phyloP scores from a whole-genome alignment of 2,888 invertebrate species.

The Cylindroiulus punctatus region DNA sequence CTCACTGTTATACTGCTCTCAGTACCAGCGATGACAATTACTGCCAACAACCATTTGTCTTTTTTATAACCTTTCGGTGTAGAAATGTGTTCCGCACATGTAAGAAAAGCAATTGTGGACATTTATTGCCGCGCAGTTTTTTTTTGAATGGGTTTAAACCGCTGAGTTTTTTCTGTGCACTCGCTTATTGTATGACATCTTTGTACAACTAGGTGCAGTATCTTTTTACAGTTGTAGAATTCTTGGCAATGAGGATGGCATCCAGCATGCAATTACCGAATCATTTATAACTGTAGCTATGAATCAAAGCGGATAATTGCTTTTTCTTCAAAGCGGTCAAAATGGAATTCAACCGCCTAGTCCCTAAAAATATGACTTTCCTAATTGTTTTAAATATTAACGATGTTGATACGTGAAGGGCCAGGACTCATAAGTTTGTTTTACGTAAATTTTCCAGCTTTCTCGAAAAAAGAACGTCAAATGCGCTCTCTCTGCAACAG shows the following conservation, averaged over 20 bases:
- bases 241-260: conserved; percentile 20
- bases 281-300: conserved; percentile 11
- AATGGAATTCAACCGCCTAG: no score
- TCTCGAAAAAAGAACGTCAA: no score
- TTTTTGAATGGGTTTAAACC: neutral
- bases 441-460: no score
- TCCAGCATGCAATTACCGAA: conserved; percentile 12
- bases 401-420: no score
- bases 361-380: no score
- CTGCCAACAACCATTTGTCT: neutral
- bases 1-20: neutral
- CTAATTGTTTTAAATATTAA: no score
- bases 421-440: no score
- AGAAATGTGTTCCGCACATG: conserved; percentile 33
- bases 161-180: neutral
- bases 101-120: neutral
- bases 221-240: neutral
- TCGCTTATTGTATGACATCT: neutral
- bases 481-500: no score
- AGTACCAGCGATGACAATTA: neutral
- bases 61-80: neutral
- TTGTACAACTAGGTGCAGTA: neutral
- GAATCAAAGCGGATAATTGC: conserved; percentile 29
- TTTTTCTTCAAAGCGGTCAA: neutral
- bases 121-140: conserved; percentile 8